These are phyloP conservation scores for Penaeus japonicus DNA, from an alignment of 1,140 invertebrate genomes.

Conservation along the genomic window DNA sequence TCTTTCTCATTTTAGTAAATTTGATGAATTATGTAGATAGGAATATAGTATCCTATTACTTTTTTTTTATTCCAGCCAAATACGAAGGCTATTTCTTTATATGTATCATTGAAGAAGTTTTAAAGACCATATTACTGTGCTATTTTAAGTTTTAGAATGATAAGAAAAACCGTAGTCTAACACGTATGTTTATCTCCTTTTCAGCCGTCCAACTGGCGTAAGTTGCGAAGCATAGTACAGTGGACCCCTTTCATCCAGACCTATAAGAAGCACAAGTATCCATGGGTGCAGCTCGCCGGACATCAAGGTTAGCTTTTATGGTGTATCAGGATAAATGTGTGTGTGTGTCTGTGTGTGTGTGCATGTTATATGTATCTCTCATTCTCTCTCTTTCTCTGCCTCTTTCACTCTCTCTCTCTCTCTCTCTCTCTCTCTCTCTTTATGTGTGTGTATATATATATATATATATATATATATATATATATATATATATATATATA, in stretches of 20 bases:
- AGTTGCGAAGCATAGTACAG: constrained; percentile 90
- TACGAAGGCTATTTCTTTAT: too few species aligned
- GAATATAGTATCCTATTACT: too few species aligned
- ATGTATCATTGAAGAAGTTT: too few species aligned
- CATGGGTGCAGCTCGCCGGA: constrained; percentile 93
- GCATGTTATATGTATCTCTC: too few species aligned
- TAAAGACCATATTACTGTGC: neutral
- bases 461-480: too few species aligned
- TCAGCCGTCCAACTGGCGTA: constrained; percentile 91
- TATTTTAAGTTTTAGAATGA: too few species aligned
- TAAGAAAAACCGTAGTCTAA: too few species aligned
- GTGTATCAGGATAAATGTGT: neutral
- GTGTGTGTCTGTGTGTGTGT: neutral
- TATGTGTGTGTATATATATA: neutral
- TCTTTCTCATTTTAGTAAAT: too few species aligned
- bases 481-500: too few species aligned
- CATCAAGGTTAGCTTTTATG: constrained; percentile 73
- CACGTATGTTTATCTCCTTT: constrained; percentile 64
- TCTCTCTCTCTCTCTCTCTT: neutral
- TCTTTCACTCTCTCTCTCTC: too few species aligned
- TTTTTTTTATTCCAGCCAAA: too few species aligned
- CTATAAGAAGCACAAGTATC: constrained; percentile 93
- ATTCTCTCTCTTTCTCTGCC: neutral
- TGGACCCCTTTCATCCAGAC: constrained; percentile 97
- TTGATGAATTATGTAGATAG: too few species aligned